Evolutionary conservation across 2,888 invertebrate species (phyloP), one percentile per base, ranked within the genome.

Genomic region (Drosophila prostipennis): DNA sequence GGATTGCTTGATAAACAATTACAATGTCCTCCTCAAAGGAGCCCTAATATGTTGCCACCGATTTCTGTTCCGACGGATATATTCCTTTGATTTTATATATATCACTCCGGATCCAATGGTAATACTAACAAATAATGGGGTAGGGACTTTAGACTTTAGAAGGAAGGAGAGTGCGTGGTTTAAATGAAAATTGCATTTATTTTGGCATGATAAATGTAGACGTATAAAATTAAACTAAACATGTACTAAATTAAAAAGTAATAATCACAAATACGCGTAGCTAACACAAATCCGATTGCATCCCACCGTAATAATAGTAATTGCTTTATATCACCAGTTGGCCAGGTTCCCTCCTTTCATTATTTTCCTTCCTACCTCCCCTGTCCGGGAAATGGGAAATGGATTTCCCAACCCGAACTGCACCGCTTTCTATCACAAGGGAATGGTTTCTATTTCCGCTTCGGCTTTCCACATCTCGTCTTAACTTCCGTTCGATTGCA

Each of bases 251-350:
- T 68, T 69, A 65, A 58, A 67, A 72, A 43, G 69, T 67, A 79
- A 79, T 67, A 69, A 72, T 84, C 70, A 78, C 74, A 76, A 71
- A 72, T 64, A 61, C 51, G 57, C 65, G 55, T 71, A 69, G 73
- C 71, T 68, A 80, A 78, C 71, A 72, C 48, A 59, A 48, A 65
- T 49, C 51, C 39, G 49, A 51, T 70, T 43, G 48, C 59, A 39
- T 51, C 48, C 23, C 42, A 16, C 34, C 29, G 43, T 80, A 76
- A 72, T 65, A 77, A 74, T 82, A 76, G 73, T 82, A 83, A 87
- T 87, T 84, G 86, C 83, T 82, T 82, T 54, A 72, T 87, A 87
- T 84, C 86, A 87, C 83, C 82, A 75, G 79, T 68, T 67, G 45
- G 46, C 51, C 36, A 57, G 26, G 23, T 32, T 11, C 26, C 39